Evolutionary conservation across 2,888 invertebrate genomes (phyloP).

Genomic region (Acheta domesticus): DNA sequence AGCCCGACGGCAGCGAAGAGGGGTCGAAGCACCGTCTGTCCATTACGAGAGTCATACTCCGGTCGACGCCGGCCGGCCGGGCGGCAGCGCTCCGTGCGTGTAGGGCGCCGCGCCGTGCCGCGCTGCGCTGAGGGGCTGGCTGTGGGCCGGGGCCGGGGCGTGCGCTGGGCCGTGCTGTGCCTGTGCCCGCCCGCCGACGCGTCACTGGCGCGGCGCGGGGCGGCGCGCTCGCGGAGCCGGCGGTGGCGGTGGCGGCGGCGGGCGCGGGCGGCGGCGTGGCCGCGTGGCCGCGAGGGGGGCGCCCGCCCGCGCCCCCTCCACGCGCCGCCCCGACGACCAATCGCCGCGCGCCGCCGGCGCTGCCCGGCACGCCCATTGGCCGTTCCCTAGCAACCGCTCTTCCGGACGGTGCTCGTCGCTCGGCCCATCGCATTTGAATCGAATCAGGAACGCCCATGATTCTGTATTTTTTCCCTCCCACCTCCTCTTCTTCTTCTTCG

Average conservation of each 20-base stretch:
- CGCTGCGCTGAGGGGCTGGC: no score
- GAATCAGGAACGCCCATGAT: neutral
- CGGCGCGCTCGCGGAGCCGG: conserved; percentile 35
- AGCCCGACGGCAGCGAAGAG: neutral
- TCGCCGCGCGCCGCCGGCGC: conserved; percentile 37
- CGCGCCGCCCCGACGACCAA: neutral
- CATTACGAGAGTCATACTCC: conserved; percentile 36
- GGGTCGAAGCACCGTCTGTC: conserved; percentile 29
- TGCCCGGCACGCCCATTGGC: conserved; percentile 19
- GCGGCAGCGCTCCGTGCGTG: no score
- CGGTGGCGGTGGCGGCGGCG: conserved; percentile 30
- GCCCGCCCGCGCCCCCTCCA: neutral
- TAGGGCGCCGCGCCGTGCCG: no score
- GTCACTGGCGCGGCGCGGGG: conserved; percentile 34
- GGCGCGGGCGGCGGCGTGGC: neutral
- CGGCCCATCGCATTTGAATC: conserved; percentile 1
- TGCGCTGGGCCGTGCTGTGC: no score
- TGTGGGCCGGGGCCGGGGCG: no score
- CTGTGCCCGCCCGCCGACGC: neutral
- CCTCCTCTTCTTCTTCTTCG: neutral
- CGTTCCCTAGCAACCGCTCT: conserved; percentile 25
- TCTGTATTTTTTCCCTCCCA: neutral
- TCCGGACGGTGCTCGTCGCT: neutral
- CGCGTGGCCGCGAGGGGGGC: conserved; percentile 37
- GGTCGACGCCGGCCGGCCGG: no score